Evolutionary conservation across 2,797 vertebrate genomes (phyloP).

Genomic region (Ctenopoma multispine): DNA sequence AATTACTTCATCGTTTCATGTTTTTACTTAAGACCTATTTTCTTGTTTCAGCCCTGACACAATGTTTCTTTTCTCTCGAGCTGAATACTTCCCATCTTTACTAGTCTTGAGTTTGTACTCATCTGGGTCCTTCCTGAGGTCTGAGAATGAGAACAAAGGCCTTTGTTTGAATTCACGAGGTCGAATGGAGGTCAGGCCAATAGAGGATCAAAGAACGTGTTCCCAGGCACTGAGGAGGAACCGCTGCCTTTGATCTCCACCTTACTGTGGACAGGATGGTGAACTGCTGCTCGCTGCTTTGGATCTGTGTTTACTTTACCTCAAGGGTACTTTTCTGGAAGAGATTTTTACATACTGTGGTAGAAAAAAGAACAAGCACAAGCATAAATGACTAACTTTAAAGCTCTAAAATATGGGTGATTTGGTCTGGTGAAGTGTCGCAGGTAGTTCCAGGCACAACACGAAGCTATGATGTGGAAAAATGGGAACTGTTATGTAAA

Average conservation of each 20-base stretch:
- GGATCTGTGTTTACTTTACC: slow-evolving; percentile 77
- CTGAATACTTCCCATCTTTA: slow-evolving; percentile 35
- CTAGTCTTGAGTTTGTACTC: slow-evolving; percentile 47
- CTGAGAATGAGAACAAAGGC: slow-evolving; percentile 73
- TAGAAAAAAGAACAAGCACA: slow-evolving; percentile 26
- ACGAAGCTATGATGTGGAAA: background rate
- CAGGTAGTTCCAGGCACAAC: background rate
- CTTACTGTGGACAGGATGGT: slow-evolving; percentile 75
- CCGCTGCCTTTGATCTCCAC: slow-evolving; percentile 78
- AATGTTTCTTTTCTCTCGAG: slow-evolving; percentile 20
- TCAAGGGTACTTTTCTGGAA: slow-evolving; percentile 67
- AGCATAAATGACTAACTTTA: slow-evolving; percentile 5
- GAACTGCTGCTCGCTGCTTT: slow-evolving; percentile 67
- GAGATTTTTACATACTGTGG: slow-evolving; percentile 37
- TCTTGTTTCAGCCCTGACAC: slow-evolving; percentile 14
- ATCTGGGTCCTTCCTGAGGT: slow-evolving; percentile 61
- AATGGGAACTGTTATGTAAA: too few relatives aligned
- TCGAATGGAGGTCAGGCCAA: slow-evolving; percentile 79
- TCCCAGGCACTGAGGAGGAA: slow-evolving; percentile 71
- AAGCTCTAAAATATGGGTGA: slow-evolving; percentile 5
- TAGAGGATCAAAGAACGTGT: slow-evolving; percentile 81
- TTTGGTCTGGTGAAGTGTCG: background rate
- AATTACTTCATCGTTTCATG: slow-evolving; percentile 3
- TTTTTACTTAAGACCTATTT: background rate
- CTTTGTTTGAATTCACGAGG: slow-evolving; percentile 77